These are phyloP conservation scores for Patella pellucida DNA, from an alignment of 2,888 invertebrate species.

Conservation along the genomic window DNA sequence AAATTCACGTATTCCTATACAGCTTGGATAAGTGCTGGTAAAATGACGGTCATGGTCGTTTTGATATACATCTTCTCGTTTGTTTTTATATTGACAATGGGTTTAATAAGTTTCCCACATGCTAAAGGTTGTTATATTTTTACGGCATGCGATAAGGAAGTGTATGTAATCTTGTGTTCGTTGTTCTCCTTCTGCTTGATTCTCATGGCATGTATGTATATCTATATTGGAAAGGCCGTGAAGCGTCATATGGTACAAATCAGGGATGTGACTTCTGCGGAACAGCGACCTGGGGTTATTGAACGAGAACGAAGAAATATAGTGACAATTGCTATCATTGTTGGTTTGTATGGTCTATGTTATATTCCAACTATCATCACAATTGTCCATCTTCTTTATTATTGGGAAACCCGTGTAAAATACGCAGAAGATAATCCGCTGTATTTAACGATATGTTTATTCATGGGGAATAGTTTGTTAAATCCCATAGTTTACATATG, in stretches of 20 bases:
- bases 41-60: not conserved
- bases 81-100: not conserved
- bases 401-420: not conserved
- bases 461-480: not conserved
- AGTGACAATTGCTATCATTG: not conserved
- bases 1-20: not conserved
- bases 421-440: not conserved
- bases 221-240: not conserved
- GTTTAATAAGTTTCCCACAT: not conserved
- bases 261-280: not conserved
- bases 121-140: not conserved
- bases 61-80: not conserved
- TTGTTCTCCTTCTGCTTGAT: not conserved
- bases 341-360: not conserved
- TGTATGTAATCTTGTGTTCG: not conserved
- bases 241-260: not conserved
- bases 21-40: not conserved
- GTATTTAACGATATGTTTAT: not conserved
- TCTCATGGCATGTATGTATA: not conserved
- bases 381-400: not conserved
- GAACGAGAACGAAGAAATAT: not conserved
- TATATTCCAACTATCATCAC: not conserved
- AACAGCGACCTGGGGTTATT: not conserved
- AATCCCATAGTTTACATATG: constrained; percentile 1
- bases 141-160: not conserved